These are phyloP conservation scores for Hoplodrina blanda DNA, from an alignment of 2,888 invertebrate genomes.

Conservation along the genomic window DNA sequence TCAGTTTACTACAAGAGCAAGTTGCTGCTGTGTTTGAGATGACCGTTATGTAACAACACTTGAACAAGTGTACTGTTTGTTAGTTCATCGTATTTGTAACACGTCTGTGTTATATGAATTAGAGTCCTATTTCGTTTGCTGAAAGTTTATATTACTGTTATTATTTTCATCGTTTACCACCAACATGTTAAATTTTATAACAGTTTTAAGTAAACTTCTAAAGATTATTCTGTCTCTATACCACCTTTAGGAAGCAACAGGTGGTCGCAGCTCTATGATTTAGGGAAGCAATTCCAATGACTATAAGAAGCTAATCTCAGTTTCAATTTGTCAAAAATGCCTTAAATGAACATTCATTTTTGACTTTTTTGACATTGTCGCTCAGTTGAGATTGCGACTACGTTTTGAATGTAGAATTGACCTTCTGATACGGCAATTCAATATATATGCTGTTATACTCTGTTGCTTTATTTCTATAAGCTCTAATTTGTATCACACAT, in stretches of 20 bases:
- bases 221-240: not conserved
- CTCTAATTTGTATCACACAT: slow-evolving; percentile 50
- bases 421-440: not conserved
- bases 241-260: not conserved
- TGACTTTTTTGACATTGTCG: too few relatives aligned
- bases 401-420: too few relatives aligned
- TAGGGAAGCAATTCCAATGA: too few relatives aligned
- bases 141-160: slow-evolving; percentile 19
- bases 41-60: slow-evolving; percentile 51
- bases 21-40: not conserved
- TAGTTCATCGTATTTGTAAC: slow-evolving; percentile 40
- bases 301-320: too few relatives aligned
- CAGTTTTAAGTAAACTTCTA: not conserved
- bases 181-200: not conserved
- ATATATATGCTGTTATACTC: not conserved
- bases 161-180: not conserved
- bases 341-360: too few relatives aligned
- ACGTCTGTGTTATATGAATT: slow-evolving; percentile 48
- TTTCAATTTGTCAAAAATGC: too few relatives aligned
- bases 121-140: slow-evolving; percentile 19
- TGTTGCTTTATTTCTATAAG: not conserved
- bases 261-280: not conserved
- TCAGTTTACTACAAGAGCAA: not conserved
- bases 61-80: slow-evolving; percentile 41
- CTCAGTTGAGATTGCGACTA: too few relatives aligned